Evolutionary conservation across 2,113 vertebrate species (phyloP).

Genomic region (Tachycineta bicolor): DNA sequence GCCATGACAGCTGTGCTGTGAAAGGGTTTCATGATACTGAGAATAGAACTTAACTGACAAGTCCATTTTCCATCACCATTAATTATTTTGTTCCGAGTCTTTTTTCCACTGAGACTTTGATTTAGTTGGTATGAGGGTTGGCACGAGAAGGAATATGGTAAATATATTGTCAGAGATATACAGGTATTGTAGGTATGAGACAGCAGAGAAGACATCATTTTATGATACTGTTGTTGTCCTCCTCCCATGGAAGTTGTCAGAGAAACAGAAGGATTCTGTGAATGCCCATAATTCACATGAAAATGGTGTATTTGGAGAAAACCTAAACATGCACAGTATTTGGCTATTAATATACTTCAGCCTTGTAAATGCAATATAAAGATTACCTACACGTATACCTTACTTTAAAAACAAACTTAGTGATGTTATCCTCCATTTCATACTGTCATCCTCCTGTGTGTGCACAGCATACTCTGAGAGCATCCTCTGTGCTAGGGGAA

Average conservation of each 20-base stretch:
- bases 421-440: background rate
- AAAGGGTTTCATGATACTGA: constrained; percentile 22
- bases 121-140: background rate
- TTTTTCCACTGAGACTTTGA: background rate
- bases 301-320: background rate
- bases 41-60: constrained; percentile 39
- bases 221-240: background rate
- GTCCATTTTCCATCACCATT: constrained; percentile 39
- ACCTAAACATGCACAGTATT: background rate
- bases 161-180: background rate
- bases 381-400: background rate
- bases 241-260: background rate
- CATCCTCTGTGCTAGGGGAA: background rate
- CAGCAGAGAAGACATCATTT: background rate
- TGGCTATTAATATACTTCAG: background rate
- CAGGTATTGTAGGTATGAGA: background rate
- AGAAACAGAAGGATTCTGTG: background rate
- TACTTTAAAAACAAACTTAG: background rate
- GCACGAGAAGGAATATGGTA: background rate
- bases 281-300: background rate
- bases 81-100: constrained; percentile 43
- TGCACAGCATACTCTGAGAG: background rate
- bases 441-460: background rate
- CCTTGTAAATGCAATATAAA: background rate
- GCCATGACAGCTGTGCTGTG: constrained; percentile 32